These are phyloP conservation scores for Papilio dardanus DNA, from an alignment of 1,140 invertebrate genomes.

Conservation along the genomic window DNA sequence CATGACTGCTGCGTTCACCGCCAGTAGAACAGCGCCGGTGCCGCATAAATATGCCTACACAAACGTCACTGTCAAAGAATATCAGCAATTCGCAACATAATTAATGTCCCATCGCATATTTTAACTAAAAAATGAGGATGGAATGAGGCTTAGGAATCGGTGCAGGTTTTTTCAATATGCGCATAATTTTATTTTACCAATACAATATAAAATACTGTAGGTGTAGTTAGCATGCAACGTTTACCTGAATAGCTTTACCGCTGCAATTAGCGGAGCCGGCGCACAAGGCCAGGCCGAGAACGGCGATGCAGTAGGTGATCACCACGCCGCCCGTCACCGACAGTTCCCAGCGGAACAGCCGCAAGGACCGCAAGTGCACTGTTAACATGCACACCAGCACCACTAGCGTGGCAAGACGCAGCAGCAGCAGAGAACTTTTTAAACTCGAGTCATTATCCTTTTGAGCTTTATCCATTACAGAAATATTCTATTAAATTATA, in stretches of 20 bases:
- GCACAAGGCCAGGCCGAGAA: constrained; percentile 54
- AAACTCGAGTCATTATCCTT: constrained; percentile 25
- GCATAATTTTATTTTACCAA: too few relatives aligned
- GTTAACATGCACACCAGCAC: constrained; percentile 55
- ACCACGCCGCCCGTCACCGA: constrained; percentile 63
- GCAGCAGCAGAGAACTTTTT: constrained; percentile 42
- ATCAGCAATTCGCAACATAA: not conserved
- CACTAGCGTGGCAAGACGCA: constrained; percentile 50
- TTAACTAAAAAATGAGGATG: too few relatives aligned
- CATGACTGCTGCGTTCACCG: constrained; percentile 56
- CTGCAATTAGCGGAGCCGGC: constrained; percentile 45
- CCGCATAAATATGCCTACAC: constrained; percentile 56
- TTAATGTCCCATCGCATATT: not conserved
- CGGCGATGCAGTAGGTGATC: constrained; percentile 56
- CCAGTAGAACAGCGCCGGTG: constrained; percentile 52
- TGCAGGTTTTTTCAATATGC: too few relatives aligned
- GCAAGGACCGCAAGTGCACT: constrained; percentile 58
- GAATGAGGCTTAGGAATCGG: too few relatives aligned
- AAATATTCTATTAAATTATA: constrained; percentile 26
- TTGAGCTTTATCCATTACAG: not conserved
- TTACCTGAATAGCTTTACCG: constrained; percentile 56
- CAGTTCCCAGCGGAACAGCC: constrained; percentile 67
- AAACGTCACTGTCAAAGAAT: not conserved
- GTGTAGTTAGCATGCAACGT: constrained; percentile 3
- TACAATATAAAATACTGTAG: not conserved